These are phyloP conservation scores for Tanypteryx hageni DNA, from an alignment of 2,888 invertebrate genomes.

Conservation along the genomic window DNA sequence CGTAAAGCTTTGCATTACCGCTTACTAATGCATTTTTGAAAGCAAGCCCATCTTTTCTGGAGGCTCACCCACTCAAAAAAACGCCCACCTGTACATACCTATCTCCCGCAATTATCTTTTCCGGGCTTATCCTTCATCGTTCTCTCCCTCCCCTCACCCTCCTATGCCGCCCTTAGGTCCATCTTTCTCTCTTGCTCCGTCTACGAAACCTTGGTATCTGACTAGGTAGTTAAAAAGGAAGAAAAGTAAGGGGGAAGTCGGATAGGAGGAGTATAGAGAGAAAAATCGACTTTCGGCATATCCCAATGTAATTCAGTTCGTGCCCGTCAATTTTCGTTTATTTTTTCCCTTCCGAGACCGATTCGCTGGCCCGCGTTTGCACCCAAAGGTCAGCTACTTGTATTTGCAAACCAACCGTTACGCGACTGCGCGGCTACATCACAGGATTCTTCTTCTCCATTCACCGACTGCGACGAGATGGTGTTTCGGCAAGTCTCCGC, in stretches of 20 bases:
- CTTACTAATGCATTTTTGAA: slow-evolving; percentile 25
- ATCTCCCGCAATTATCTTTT: slow-evolving; percentile 2
- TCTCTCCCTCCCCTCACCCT: background rate
- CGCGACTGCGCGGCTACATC: background rate
- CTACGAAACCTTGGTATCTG: no score
- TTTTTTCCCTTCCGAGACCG: background rate
- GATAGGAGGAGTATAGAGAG: background rate
- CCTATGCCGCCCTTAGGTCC: background rate
- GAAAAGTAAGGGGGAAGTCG: no score
- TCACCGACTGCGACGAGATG: background rate
- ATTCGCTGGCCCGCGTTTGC: no score
- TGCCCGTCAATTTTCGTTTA: background rate
- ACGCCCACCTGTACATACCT: background rate
- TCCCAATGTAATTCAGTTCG: background rate
- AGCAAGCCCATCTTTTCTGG: slow-evolving; percentile 19
- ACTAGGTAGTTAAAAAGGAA: no score
- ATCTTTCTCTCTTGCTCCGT: no score
- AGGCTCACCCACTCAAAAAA: background rate
- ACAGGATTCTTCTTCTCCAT: background rate
- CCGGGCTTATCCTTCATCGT: background rate
- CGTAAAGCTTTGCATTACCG: background rate
- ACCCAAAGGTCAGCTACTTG: no score
- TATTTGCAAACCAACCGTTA: no score
- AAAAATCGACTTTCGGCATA: background rate
- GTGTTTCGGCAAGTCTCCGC: background rate